phyloP scores from a whole-genome alignment of 2,113 vertebrate species.

The Semicossyphus pulcher region DNA sequence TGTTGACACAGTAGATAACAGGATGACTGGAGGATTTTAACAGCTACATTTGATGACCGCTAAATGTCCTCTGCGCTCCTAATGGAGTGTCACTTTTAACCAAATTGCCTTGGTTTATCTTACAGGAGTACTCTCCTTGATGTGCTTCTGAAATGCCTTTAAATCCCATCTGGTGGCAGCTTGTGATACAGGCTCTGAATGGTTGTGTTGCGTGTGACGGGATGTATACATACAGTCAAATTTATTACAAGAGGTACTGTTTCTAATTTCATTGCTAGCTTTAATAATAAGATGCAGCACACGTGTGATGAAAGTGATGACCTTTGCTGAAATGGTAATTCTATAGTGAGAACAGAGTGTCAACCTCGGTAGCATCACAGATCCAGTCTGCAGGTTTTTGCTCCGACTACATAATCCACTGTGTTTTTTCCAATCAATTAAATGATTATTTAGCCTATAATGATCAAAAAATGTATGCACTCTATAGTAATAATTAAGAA shows the following conservation, averaged over 20 bases:
- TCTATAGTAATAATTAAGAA: neutral
- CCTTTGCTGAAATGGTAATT: neutral
- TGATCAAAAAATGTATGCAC: neutral
- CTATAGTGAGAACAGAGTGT: neutral
- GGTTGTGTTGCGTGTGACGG: neutral
- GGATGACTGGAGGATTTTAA: slow-evolving; percentile 45
- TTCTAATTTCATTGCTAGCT: neutral
- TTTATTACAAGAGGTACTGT: neutral
- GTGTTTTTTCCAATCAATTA: neutral
- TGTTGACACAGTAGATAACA: slow-evolving; percentile 64
- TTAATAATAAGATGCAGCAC: neutral
- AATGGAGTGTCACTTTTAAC: slow-evolving; percentile 40
- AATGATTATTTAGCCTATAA: neutral
- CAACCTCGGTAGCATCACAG: neutral
- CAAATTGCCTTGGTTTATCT: slow-evolving; percentile 41
- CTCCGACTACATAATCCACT: slow-evolving; percentile 5
- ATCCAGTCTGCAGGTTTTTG: neutral
- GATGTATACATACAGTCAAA: neutral
- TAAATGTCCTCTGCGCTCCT: slow-evolving; percentile 41
- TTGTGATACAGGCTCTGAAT: neutral
- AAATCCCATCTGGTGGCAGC: neutral
- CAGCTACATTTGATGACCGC: slow-evolving; percentile 55
- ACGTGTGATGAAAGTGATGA: slow-evolving; percentile 18
- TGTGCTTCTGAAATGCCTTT: neutral
- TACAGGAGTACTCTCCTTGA: slow-evolving; percentile 4